A percentile compares a stretch with the other conserved stretches of the same genome.
Evolutionary conservation across 1,140 invertebrate species (phyloP).

Genomic region (Atopsyche davidsoni): DNA sequence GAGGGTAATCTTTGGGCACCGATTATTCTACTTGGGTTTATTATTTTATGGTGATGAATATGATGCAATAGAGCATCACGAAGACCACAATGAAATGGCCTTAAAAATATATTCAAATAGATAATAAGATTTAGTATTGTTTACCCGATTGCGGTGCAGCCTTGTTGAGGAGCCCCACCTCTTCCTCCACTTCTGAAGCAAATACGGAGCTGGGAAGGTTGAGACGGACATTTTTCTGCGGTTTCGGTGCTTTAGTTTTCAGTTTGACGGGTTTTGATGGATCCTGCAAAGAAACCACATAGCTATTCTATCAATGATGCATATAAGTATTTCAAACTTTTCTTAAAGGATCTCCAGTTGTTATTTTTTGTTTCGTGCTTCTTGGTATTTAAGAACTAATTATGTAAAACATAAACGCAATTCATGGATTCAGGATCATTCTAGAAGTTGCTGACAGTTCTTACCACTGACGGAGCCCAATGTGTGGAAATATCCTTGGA

Average conservation of each 20-base stretch:
- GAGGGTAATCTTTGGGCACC: too few species aligned
- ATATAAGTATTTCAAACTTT: too few species aligned
- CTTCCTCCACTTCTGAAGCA: conserved; percentile 81
- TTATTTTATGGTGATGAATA: too few species aligned
- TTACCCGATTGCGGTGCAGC: conserved; percentile 69
- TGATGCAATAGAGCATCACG: too few species aligned
- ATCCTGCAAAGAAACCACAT: conserved; percentile 6
- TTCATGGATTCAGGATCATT: too few species aligned
- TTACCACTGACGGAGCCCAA: conserved; percentile 25
- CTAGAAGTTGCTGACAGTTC: too few species aligned
- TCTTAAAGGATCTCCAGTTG: too few species aligned
- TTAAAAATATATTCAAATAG: background rate
- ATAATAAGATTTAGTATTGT: conserved; percentile 2
- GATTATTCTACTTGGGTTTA: too few species aligned
- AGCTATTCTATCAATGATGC: too few species aligned
- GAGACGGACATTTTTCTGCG: conserved; percentile 43
- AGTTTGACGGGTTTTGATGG: conserved; percentile 9
- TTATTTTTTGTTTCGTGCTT: too few species aligned
- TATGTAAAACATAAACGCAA: background rate
- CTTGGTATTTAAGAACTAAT: background rate
- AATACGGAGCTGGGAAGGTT: conserved; percentile 86
- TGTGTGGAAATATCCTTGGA: conserved; percentile 41
- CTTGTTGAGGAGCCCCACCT: conserved; percentile 83
- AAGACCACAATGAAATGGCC: too few species aligned
- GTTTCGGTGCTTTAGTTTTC: conserved; percentile 32